phyloP scores from a whole-genome alignment of 1,140 invertebrate genomes.

The Scaptodrosophila lebanonensis region DNA sequence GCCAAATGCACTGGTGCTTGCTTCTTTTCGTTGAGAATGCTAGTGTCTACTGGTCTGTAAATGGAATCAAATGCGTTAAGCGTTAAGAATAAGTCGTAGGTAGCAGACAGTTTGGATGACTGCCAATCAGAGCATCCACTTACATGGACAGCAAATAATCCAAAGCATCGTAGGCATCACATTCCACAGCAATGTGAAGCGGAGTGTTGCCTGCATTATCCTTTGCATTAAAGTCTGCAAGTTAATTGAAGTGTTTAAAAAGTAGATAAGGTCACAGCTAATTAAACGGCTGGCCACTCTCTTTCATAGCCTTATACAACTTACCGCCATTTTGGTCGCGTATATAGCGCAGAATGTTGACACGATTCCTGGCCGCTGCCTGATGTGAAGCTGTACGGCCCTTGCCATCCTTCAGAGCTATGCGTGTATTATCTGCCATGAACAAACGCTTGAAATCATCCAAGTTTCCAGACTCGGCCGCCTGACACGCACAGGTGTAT shows the following conservation, averaged over 20 bases:
- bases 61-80: neutral
- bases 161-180: conserved; percentile 83
- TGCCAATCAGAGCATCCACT: conserved; percentile 64
- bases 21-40: conserved; percentile 85
- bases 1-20: conserved; percentile 88
- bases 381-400: conserved; percentile 87
- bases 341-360: conserved; percentile 87
- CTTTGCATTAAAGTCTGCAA: conserved; percentile 85
- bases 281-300: neutral
- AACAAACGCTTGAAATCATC: conserved; percentile 87
- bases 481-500: conserved; percentile 78
- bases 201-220: conserved; percentile 89
- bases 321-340: conserved; percentile 84
- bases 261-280: neutral
- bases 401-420: conserved; percentile 83
- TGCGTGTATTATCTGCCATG: conserved; percentile 82
- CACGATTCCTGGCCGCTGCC: conserved; percentile 85
- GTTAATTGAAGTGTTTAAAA: conserved; percentile 18
- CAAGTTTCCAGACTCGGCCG: conserved; percentile 88
- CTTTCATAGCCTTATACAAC: conserved; percentile 25
- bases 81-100: neutral
- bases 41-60: conserved; percentile 82
- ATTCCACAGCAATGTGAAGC: conserved; percentile 88
- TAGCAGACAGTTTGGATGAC: neutral
- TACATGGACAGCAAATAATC: conserved; percentile 85